Evolutionary conservation across 2,888 invertebrate genomes (phyloP).

Genomic region (Andrena hattorfiana): DNA sequence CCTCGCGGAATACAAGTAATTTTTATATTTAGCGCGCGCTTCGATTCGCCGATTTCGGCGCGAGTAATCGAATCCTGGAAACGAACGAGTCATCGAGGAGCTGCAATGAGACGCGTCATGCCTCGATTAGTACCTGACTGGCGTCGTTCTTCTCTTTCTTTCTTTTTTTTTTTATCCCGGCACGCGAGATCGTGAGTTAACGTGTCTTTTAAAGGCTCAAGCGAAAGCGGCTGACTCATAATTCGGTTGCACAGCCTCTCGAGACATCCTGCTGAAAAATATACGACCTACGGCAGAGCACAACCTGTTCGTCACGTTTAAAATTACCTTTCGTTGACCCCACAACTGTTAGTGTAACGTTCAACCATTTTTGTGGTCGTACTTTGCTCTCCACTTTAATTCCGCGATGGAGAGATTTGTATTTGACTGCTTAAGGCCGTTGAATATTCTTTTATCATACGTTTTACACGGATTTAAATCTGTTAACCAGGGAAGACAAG

Average conservation of each 20-base stretch:
- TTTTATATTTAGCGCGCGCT: constrained; percentile 69
- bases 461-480: background rate
- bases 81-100: constrained; percentile 55
- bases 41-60: constrained; percentile 32
- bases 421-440: background rate
- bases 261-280: constrained; percentile 35
- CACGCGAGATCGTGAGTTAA: constrained; percentile 18
- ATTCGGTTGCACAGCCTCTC: constrained; percentile 18
- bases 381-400: background rate
- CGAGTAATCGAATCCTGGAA: constrained; percentile 58
- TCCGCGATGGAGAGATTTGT: constrained; percentile 1
- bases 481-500: too few species aligned
- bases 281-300: background rate
- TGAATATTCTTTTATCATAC: background rate
- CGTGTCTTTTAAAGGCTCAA: constrained; percentile 43
- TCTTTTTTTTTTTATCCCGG: background rate
- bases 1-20: constrained; percentile 58
- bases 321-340: constrained; percentile 49
- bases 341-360: constrained; percentile 14
- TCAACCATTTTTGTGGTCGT: constrained; percentile 9
- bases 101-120: constrained; percentile 50
- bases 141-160: background rate
- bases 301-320: constrained; percentile 50
- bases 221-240: constrained; percentile 36
- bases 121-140: constrained; percentile 39